Percentiles rank a stretch among this genome's conserved stretches.
These are phyloP conservation scores for Ephestia elutella DNA, from an alignment of 1,140 invertebrate genomes.

Conservation along the genomic window DNA sequence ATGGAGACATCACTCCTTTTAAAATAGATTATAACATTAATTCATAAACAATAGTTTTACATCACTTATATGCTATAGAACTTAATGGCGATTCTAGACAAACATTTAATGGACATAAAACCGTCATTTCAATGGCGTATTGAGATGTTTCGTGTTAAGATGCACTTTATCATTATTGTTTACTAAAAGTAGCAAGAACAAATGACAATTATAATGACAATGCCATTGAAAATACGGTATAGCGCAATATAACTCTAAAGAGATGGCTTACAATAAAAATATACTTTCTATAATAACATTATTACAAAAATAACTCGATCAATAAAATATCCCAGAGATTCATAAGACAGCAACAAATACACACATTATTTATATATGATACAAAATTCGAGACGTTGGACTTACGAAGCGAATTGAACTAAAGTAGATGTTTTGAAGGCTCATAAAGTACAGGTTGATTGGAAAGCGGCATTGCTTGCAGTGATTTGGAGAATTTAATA, in stretches of 20 bases:
- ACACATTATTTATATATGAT: constrained; percentile 21
- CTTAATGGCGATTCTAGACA: constrained; percentile 45
- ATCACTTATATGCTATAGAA: constrained; percentile 44
- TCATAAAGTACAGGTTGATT: neutral
- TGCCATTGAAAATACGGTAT: neutral
- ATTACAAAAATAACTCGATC: constrained; percentile 56
- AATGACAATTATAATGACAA: neutral
- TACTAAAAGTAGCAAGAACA: no score
- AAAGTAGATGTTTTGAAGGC: constrained; percentile 9
- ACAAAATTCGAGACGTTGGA: constrained; percentile 12
- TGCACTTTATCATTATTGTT: no score
- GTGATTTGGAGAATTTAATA: neutral
- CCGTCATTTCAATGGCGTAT: constrained; percentile 11
- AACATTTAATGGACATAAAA: constrained; percentile 51
- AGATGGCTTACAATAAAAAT: constrained; percentile 64
- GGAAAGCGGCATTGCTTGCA: neutral
- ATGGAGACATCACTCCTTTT: constrained; percentile 62
- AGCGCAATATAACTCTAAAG: constrained; percentile 66
- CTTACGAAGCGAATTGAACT: constrained; percentile 8
- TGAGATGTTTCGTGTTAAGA: neutral
- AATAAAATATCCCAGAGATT: constrained; percentile 52
- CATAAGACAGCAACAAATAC: constrained; percentile 39
- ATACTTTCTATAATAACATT: constrained; percentile 50
- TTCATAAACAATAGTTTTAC: constrained; percentile 49
- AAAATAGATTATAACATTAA: constrained; percentile 53